Evolutionary conservation across 2,797 vertebrate species (phyloP), one percentile per base, ranked within the genome.

Genomic region (Chloroceryle amazona): DNA sequence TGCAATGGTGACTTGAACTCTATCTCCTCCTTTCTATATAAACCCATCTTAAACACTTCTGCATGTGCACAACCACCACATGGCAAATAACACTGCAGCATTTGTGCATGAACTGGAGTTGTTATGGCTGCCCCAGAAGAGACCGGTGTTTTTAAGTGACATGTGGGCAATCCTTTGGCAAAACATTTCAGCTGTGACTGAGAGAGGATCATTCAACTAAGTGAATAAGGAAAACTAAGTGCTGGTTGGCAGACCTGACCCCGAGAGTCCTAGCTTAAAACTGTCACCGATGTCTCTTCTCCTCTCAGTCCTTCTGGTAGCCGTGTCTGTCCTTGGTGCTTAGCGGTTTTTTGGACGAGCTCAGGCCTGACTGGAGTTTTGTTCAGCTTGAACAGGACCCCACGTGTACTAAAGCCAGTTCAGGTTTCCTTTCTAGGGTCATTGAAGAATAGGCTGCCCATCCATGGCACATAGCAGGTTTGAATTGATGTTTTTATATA

Each of bases 21-120:
- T 58, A 29, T 14, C 73, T 20, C 63, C 57, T 79, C 57, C 74
- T 23, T 63, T 55, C 28, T 37, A 0, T 13, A 15, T 46, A 23
- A 29, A 55, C 39, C 22, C 22, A 37, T 12, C 11, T 58, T 21
- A 28, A 51, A 10, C 65, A 9, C 5, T 78, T 15, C 11, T 54
- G 44, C n/a, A 1, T 18, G 6, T 2, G 62, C 49, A 26, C 31
- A 60, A 1, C 23, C 55, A 37, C 44, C 15, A 2, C 6, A 4
- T 10, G 72, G 65, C 65, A 49, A 52, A 29, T 4, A 41, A 18
- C 49, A 4, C 14, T 1, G 52, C 61, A 29, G 92, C 11, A 3
- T 18, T 9, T 52, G 55, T 31, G 67, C 20, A 1, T 1, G 11
- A 18, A 12, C 67, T 66, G 4, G 6, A 21, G 31, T 12, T 1